Evolutionary conservation across 1,140 invertebrate species (phyloP), one percentile per base, ranked within the genome.

Genomic region (Drosophila ohnishii): DNA sequence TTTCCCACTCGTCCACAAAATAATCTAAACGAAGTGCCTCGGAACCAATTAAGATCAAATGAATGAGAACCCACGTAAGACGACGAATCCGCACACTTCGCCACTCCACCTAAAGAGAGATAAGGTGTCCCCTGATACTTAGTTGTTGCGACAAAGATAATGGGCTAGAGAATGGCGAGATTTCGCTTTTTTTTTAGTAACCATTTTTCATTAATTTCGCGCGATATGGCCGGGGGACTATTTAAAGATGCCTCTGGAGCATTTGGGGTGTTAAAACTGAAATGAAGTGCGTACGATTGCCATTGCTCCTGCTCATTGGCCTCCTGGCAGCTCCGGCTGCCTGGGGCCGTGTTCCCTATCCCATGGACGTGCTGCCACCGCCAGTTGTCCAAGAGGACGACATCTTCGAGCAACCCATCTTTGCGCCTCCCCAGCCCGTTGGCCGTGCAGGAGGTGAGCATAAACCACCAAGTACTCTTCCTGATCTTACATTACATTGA

Each of bases 281-380:
- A 73, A 87, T 87, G 83, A 87, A 80, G 84, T 77, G 51, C 39
- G n/a, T 73, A 13, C 57, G 64, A 64, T 64, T 77, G 35, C 13
- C 78, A 61, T 50, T 87, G 45, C 47, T 55, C 51, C 19, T 87
- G n/a, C 16, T 83, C 22, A 28, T 71, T 55, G 40, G 83, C 34
- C 70, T 78, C 9, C 40, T 78, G 58, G 58, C 16, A 25, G 58
- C 58, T 16, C 58, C 62, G n/a, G 55, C 64, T 44, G 79, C 58
- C 30, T 88, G 84, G 83, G 83, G 64, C 9, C 84, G 83, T 16
- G 75, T 88, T 2, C 44, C 79, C 39, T 72, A 78, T 56, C 78
- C 69, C 13, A 39, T 71, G 6, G 83, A 86, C 3, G 63, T 87
- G 14, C 84, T 88, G 55, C 6, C 77, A 32, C 83, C 83, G 10